Percentiles rank a stretch among this genome's conserved stretches.
Evolutionary conservation across 2,888 invertebrate genomes (phyloP).

Genomic region (Platycnemis pennipes): DNA sequence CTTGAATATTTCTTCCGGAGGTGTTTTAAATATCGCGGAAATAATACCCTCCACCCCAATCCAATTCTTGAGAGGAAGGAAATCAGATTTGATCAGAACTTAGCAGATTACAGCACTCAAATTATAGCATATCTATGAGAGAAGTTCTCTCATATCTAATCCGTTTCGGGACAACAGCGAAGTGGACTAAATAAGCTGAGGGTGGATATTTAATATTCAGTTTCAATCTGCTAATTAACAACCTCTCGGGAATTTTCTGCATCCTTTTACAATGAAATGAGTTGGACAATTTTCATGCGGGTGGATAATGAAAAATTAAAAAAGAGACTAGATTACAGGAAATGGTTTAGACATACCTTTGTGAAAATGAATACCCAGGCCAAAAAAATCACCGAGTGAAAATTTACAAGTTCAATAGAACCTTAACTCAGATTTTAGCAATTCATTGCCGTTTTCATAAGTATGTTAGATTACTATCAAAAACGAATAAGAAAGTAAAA

Average conservation of each 20-base stretch:
- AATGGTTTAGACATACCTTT: too few relatives aligned
- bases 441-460: too few relatives aligned
- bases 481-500: too few relatives aligned
- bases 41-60: background rate
- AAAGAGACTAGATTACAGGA: too few relatives aligned
- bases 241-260: too few relatives aligned
- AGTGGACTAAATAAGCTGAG: background rate
- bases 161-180: background rate
- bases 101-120: background rate
- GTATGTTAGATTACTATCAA: too few relatives aligned
- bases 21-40: background rate
- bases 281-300: background rate
- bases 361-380: too few relatives aligned
- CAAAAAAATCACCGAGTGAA: too few relatives aligned
- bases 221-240: too few relatives aligned
- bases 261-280: slow-evolving; percentile 44
- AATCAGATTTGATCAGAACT: background rate
- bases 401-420: too few relatives aligned
- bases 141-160: background rate
- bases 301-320: too few relatives aligned
- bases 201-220: background rate
- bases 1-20: background rate
- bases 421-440: too few relatives aligned
- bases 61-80: background rate
- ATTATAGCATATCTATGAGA: background rate